Evolutionary conservation across 2,888 invertebrate genomes (phyloP).

Genomic region (Idaea aversata): DNA sequence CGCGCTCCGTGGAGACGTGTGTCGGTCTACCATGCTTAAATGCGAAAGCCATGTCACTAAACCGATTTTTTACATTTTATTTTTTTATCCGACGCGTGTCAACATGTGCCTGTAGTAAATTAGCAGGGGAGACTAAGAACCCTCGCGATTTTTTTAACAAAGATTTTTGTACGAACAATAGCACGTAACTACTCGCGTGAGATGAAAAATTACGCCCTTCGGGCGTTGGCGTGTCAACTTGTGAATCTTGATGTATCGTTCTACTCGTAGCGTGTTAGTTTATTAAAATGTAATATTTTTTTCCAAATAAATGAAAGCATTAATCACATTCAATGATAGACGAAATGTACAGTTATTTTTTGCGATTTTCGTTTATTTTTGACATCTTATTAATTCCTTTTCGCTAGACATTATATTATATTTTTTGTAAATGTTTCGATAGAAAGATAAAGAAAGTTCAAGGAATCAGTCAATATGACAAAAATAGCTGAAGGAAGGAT

Average conservation of each 20-base stretch:
- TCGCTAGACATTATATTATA: too few species aligned
- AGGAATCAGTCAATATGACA: slow-evolving; percentile 16
- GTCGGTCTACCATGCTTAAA: slow-evolving; percentile 51
- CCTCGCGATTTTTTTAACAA: slow-evolving; percentile 74
- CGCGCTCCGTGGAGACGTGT: slow-evolving; percentile 19
- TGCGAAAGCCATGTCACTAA: slow-evolving; percentile 68
- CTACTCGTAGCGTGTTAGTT: neutral
- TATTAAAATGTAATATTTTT: neutral
- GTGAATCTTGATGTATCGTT: neutral
- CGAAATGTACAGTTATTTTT: neutral
- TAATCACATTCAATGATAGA: neutral
- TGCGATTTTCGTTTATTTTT: neutral
- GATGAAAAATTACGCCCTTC: slow-evolving; percentile 71
- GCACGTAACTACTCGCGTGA: slow-evolving; percentile 71
- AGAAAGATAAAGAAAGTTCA: slow-evolving; percentile 24
- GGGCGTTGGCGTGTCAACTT: slow-evolving; percentile 40
- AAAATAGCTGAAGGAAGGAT: slow-evolving; percentile 28
- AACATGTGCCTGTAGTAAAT: slow-evolving; percentile 77
- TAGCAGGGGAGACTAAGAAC: slow-evolving; percentile 72
- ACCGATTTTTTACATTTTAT: slow-evolving; percentile 62
- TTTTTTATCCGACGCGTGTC: slow-evolving; percentile 73
- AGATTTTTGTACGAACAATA: slow-evolving; percentile 70
- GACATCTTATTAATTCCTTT: neutral
- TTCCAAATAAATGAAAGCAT: neutral
- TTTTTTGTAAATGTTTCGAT: neutral